A percentile compares a stretch with the other conserved stretches of the same genome.
phyloP scores from a whole-genome alignment of 2,797 vertebrate genomes.

The Enoplosus armatus region DNA sequence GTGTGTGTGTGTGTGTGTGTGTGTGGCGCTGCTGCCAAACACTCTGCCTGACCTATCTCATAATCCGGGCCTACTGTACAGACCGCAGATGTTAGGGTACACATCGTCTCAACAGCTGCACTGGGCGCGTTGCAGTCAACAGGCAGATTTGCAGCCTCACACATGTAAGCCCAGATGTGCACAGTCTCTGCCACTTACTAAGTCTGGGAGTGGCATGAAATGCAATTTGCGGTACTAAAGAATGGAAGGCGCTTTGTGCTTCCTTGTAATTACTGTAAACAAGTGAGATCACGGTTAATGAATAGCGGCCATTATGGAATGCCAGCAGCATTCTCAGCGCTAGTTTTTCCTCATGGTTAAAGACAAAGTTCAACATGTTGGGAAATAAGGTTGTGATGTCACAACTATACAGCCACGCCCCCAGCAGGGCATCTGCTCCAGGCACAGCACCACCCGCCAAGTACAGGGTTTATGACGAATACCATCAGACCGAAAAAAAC shows the following conservation, averaged over 20 bases:
- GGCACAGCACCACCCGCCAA: no score
- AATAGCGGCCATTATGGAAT: background rate
- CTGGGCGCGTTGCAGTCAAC: background rate
- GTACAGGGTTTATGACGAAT: background rate
- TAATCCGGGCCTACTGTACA: conserved; percentile 31
- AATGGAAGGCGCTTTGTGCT: background rate
- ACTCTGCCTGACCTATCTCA: background rate
- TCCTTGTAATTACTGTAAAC: conserved; percentile 13
- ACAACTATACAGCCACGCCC: no score
- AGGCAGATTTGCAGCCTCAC: background rate
- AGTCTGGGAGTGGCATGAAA: conserved; percentile 2
- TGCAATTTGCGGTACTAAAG: background rate
- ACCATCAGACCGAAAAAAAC: background rate
- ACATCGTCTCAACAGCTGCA: conserved; percentile 16
- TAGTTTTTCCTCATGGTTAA: background rate
- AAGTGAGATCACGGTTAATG: conserved; percentile 3
- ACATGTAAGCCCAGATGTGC: background rate
- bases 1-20: no score
- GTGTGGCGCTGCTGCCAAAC: conserved; percentile 11
- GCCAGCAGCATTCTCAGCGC: background rate
- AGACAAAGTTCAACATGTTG: background rate
- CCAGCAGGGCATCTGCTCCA: no score
- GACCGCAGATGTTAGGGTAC: conserved; percentile 35
- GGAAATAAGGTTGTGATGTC: no score
- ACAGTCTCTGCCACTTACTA: background rate